These are phyloP conservation scores for Cyclophora albipunctata DNA, from an alignment of 2,888 invertebrate genomes.

Conservation along the genomic window DNA sequence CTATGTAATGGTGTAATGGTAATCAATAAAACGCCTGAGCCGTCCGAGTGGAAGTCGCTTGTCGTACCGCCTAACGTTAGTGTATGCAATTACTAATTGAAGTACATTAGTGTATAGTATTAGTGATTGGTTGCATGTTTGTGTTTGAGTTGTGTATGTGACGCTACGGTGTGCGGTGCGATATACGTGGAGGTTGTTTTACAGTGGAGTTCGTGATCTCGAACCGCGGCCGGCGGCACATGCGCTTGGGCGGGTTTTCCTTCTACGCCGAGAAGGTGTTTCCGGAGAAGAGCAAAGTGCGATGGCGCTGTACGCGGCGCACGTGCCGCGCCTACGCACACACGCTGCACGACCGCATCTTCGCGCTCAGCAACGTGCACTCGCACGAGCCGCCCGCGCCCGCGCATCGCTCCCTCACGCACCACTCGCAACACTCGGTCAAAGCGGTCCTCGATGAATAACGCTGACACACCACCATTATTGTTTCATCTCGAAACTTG, in stretches of 20 bases:
- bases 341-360: constrained; percentile 66
- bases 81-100: too few relatives aligned
- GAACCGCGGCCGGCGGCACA: constrained; percentile 67
- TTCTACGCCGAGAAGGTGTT: constrained; percentile 73
- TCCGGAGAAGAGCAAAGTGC: constrained; percentile 69
- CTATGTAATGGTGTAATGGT: too few relatives aligned
- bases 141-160: not conserved
- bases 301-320: constrained; percentile 70
- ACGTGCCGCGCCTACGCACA: constrained; percentile 71
- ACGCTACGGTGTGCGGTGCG: constrained; percentile 13
- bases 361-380: constrained; percentile 67
- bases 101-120: too few relatives aligned
- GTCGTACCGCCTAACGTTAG: too few relatives aligned
- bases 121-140: not conserved
- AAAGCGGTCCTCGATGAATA: constrained; percentile 54
- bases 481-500: not conserved
- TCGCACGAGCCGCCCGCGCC: constrained; percentile 56
- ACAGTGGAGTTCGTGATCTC: constrained; percentile 74
- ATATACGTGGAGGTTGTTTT: constrained; percentile 49
- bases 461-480: not conserved
- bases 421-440: constrained; percentile 33
- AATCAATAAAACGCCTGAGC: too few relatives aligned
- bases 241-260: constrained; percentile 68
- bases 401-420: constrained; percentile 29
- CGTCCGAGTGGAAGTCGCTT: too few relatives aligned